Conservation (phyloP, 2,113 vertebrate genomes). For the Struthio camelus region DNA sequence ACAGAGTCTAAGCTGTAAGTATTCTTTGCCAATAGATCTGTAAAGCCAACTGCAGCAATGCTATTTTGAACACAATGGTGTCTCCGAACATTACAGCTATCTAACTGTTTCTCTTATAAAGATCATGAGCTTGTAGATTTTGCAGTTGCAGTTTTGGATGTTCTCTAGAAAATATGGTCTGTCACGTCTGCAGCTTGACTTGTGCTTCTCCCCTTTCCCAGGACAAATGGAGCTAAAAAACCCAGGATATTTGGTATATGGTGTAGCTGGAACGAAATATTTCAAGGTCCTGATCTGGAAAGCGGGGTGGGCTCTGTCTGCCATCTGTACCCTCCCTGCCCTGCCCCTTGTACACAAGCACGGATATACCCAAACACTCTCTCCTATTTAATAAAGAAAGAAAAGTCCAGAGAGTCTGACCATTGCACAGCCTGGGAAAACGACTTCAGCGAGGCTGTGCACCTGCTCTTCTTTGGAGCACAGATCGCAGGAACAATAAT, state of each 20-base stretch:
- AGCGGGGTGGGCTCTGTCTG: neutral
- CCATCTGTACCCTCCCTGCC: neutral
- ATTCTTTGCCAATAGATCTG: neutral
- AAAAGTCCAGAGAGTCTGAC: neutral
- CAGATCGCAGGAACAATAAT: constrained; percentile 14
- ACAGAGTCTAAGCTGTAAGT: neutral
- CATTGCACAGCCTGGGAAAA: neutral
- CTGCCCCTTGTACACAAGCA: neutral
- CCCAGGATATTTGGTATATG: neutral
- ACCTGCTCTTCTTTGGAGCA: constrained; percentile 42
- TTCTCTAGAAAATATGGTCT: neutral
- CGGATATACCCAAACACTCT: rapidly evolving
- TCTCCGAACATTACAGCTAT: neutral
- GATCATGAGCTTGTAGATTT: neutral
- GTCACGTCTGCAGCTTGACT: neutral
- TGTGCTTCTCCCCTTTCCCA: neutral
- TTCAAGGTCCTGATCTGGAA: neutral
- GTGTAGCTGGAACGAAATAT: neutral
- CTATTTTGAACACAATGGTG: neutral
- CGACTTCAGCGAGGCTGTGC: neutral
- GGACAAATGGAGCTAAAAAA: neutral
- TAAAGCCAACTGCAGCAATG: neutral
- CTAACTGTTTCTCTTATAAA: neutral
- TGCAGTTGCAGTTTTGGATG: neutral
- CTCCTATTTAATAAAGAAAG: neutral